Evolutionary conservation across 2,113 vertebrate species (phyloP).

Genomic region (Mohoua ochrocephala): DNA sequence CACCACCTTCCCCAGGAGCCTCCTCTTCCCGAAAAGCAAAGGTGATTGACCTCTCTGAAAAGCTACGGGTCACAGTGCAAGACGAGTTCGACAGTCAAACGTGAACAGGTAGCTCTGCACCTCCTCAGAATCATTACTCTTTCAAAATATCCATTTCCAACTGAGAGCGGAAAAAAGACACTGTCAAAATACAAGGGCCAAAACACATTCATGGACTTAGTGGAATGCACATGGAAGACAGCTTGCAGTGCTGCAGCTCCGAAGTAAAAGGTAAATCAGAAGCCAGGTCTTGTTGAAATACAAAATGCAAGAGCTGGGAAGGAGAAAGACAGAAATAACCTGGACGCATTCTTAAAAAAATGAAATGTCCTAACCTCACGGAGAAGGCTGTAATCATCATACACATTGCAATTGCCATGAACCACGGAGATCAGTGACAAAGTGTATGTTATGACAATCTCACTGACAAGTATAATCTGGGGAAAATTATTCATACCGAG

Average conservation of each 20-base stretch:
- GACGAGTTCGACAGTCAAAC: neutral
- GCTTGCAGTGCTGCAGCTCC: neutral
- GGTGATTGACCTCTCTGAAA: neutral
- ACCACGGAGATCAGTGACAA: slow-evolving; percentile 17
- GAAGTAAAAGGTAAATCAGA: slow-evolving; percentile 34
- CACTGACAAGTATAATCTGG: neutral
- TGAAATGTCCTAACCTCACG: neutral
- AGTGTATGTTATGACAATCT: neutral
- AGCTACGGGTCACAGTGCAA: neutral
- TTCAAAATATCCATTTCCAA: neutral
- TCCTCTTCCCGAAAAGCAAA: neutral
- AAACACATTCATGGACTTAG: neutral
- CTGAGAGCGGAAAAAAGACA: neutral
- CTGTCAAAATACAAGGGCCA: neutral
- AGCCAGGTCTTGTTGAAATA: slow-evolving; percentile 44
- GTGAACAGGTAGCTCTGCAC: neutral
- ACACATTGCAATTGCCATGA: neutral
- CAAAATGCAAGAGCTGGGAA: slow-evolving; percentile 1
- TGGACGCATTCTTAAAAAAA: neutral
- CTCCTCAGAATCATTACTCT: neutral
- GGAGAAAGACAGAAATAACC: slow-evolving; percentile 3
- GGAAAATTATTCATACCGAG: neutral
- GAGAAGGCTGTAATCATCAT: slow-evolving; percentile 60
- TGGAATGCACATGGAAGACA: neutral
- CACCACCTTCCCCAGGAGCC: neutral